Evolutionary conservation across 2,888 invertebrate genomes (phyloP).

Genomic region (Opisthograptis luteolata): DNA sequence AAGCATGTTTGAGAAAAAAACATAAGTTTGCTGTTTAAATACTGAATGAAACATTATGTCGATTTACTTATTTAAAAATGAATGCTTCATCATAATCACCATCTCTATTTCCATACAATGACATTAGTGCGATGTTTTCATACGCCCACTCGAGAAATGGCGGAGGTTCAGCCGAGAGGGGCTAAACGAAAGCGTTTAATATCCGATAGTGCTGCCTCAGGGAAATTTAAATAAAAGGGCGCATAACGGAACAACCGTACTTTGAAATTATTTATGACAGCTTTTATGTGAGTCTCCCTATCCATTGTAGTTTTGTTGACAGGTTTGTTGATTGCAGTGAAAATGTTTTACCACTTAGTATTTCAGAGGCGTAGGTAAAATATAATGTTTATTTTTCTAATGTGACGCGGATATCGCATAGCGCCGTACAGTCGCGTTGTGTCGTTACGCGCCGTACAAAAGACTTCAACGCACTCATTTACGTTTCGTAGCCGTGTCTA

Average conservation of each 20-base stretch:
- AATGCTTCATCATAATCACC: not conserved
- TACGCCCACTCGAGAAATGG: constrained; percentile 35
- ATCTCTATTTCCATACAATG: constrained; percentile 51
- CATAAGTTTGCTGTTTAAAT: too few species aligned
- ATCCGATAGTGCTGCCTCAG: constrained; percentile 40
- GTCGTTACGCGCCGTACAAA: constrained; percentile 44
- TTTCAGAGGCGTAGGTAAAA: not conserved
- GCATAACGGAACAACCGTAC: constrained; percentile 9
- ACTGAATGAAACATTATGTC: too few species aligned
- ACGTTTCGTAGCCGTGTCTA: constrained; percentile 21
- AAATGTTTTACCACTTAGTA: not conserved
- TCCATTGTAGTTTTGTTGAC: not conserved
- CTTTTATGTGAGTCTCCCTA: constrained; percentile 6
- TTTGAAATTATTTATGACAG: constrained; percentile 8
- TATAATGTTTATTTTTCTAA: not conserved
- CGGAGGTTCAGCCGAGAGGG: constrained; percentile 21
- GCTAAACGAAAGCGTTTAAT: constrained; percentile 41
- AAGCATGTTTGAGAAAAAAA: too few species aligned
- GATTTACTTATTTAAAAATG: too few species aligned
- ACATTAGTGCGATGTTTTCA: constrained; percentile 54
- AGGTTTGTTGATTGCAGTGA: not conserved
- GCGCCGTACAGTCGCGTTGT: constrained; percentile 17
- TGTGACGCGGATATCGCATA: not conserved
- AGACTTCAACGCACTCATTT: constrained; percentile 60
- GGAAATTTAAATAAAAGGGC: constrained; percentile 35